Base-by-base conservation (phyloP, 2,888 invertebrate species). In the Barypeithes pellucidus region DNA sequence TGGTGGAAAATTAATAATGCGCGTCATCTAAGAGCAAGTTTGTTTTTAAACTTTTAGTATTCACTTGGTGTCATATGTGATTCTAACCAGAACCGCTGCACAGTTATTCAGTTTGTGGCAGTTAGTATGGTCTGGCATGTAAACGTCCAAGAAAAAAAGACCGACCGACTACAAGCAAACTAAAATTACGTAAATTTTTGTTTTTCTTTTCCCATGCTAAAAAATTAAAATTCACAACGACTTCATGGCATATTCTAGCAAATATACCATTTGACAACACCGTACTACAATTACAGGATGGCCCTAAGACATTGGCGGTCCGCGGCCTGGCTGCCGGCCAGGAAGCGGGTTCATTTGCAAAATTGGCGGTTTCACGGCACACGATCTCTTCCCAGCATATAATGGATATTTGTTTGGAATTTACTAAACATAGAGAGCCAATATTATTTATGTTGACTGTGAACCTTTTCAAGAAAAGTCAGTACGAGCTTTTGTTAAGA, bases 241-340 rank as follows among this genome's bases (percentile, higher is more conserved):
- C 36, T 36, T 12, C 18, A 18, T 18, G 8, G 8, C 8, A 47
- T 18, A 5, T 20, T 8, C 47, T 47, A 18, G 2, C 7, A 3
- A 47, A 18, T 18, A 9, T 54, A 33, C 3, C 0, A 33, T 14
- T 16, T 14, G 52, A 36, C 50, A 65, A 39, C 52, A 14, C 36
- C 9, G 52, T 39, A 52, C 3, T 52, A 50, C 12, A 9, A 65
- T 65, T 52, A 41, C 24, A 43, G 12, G 20, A 39, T 62, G 33
- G 67, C 63, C 63, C 50, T 39, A 59, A 63, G 63, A 9, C 29
- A 33, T n/a, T 45, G 18, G 20, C 66, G 66, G 70, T 63, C 67
- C 75, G 57, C 52, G n/a, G 67, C 72, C 76, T 80, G 79, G 80
- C 80, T 80, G 78, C 80, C 73, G 80, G 80, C 80, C 79, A 78